Base-by-base conservation (phyloP, 2,888 invertebrate species). In the Phaedon cochleariae region DNA sequence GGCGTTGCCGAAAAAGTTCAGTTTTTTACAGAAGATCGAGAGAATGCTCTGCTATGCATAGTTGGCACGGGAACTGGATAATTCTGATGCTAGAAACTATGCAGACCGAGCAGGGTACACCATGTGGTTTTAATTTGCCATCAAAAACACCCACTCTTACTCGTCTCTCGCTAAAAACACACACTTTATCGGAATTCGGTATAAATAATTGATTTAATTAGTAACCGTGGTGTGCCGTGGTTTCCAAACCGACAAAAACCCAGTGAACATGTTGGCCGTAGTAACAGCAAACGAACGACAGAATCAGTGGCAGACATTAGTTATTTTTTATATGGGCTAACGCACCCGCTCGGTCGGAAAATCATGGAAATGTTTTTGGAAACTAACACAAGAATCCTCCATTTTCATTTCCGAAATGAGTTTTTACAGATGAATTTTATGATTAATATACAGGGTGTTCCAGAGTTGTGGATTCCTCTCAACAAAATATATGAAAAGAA, bases 91-190 rank as follows among this genome's bases (percentile, higher is more conserved):
- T 69, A 64, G 53, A 12, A 65, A 65, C 57, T 53, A 65, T 46
- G 62, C 59, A 45, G 34, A 41, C 31, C 58, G 51, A 46, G 55
- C 61, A 74, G 71, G 73, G 75, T 57, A 65, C 64, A 58, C 68
- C 71, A 79, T 79, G 80, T 78, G 80, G 77, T 79, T 80, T 79
- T 77, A 78, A 80, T 80, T 79, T 79, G 76, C 77, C 72, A 76
- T 77, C 69, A 18, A 54, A 55, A 64, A 68, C 65, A 67, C 67
- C 68, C 67, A 67, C 68, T 60, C 64, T 58, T 55, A 55, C 31
- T 51, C 59, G 51, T 51, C 59, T 69, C 65, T 66, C 67, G 68
- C 69, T 61, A 72, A 73, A 73, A 72, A 74, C 76, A 73, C 76
- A 73, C 74, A 68, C 69, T 73, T 73, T 75, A 76, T 75, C 69